A percentile compares a stretch with the other conserved stretches of the same genome.
These are phyloP conservation scores for Syrista parreyssii DNA, from an alignment of 2,888 invertebrate species.

Conservation along the genomic window DNA sequence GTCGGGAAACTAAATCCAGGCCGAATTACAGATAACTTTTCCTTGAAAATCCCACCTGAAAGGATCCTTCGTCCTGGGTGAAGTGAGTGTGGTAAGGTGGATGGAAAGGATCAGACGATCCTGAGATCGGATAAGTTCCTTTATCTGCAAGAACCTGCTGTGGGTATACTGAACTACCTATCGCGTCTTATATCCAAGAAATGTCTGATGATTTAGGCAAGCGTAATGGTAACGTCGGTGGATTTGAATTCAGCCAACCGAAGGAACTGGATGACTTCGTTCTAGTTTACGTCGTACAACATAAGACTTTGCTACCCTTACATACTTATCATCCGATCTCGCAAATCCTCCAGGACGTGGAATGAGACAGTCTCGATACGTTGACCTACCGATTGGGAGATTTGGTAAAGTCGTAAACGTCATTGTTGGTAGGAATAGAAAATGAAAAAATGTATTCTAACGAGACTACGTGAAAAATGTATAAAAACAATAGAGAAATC, in stretches of 20 bases:
- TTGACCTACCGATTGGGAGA: background rate
- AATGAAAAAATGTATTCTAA: no score
- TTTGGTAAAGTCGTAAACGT: background rate
- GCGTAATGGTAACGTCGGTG: slow-evolving; percentile 6
- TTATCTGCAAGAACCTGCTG: background rate
- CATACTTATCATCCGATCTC: background rate
- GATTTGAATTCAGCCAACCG: slow-evolving; percentile 45
- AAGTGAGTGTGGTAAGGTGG: background rate
- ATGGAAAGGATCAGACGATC: background rate
- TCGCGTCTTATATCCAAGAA: slow-evolving; percentile 10
- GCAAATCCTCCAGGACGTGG: background rate
- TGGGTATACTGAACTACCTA: background rate
- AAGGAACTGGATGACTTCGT: slow-evolving; percentile 42
- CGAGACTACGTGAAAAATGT: no score
- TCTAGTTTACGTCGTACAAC: background rate
- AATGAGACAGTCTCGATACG: background rate
- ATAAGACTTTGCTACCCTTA: background rate
- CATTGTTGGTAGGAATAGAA: background rate
- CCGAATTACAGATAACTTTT: slow-evolving; percentile 71
- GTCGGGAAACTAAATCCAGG: slow-evolving; percentile 69
- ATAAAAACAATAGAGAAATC: background rate
- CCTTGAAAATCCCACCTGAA: slow-evolving; percentile 58
- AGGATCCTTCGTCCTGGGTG: slow-evolving; percentile 33
- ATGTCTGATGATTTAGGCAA: slow-evolving; percentile 21
- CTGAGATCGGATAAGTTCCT: background rate